Base-by-base conservation (phyloP, 1,140 invertebrate genomes). In the Scylla paramamosain region DNA sequence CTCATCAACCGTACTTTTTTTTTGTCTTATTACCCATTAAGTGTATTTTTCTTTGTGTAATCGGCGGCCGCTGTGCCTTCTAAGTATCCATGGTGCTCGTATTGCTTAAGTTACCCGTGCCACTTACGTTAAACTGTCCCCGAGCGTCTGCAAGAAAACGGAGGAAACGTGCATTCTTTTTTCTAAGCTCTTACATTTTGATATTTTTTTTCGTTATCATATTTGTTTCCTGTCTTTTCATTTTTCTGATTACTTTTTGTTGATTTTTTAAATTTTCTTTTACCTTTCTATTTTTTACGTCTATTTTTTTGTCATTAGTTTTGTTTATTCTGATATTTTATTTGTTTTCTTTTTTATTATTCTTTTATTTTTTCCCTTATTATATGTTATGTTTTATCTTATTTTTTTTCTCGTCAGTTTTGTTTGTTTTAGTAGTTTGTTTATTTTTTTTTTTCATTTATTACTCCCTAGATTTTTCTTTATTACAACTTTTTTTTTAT, bases 11-110 rank as follows among this genome's bases (percentile, higher is more conserved):
- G 39, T 59, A 59, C 10, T 59, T 8, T 20, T 20, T 59, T 84
- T 29, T 84, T 84, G 10, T 46, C 10, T n/a, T 59, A 7, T 29
- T 91, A 29, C 45, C 59, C 31, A 10, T 48, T 12, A 59, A 28
- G 25, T 91, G 28, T 59, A 91, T 91, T 91, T 10, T 91, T 91
- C 48, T n/a, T n/a, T 25, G 25, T 77, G 59, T 91, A 91, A 77
- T 59, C 67, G 90, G 90, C 90, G 90, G 90, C 90, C 90, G 90
- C 31, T 91, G 90, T 91, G 90, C 90, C 90, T 91, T 91, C 59
- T 16, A 39, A 91, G n/a, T 91, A 46, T 91, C 90, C 45, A 77
- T 91, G 90, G 90, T 91, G 90, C 90, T 91, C 52, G 31, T 91
- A 91, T 32, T 77, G 90, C 90, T 91, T 91, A 91, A 91, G 52